Conservation (phyloP, 2,888 invertebrate genomes). For the Drosophila incognita region DNA sequence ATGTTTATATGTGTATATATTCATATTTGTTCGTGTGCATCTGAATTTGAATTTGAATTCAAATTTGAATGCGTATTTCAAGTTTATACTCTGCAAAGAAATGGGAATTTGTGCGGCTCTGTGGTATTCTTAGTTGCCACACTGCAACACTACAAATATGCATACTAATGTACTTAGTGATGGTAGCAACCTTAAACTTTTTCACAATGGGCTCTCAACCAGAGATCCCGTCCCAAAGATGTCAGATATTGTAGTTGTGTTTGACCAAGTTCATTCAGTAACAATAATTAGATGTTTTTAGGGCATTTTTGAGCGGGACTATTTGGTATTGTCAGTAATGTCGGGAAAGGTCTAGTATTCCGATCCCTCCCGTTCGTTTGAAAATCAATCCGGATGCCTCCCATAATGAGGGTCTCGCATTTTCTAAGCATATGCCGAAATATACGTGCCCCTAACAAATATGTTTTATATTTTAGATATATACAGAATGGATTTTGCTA, state of each 20-base stretch:
- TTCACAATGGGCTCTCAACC: no score
- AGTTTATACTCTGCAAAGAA: slow-evolving; percentile 25
- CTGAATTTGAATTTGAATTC: slow-evolving; percentile 21
- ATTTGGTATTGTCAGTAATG: background rate
- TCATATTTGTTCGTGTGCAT: slow-evolving; percentile 14
- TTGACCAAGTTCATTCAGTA: background rate
- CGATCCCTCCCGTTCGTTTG: background rate
- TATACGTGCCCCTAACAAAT: background rate
- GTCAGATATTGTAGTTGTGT: background rate
- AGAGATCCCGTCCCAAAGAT: background rate
- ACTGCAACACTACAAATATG: slow-evolving; percentile 1
- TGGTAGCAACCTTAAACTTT: background rate
- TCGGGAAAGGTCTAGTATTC: background rate
- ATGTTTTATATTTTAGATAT: background rate
- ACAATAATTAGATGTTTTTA: background rate
- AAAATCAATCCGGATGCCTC: background rate
- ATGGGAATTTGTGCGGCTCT: slow-evolving; percentile 19
- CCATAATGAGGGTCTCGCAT: background rate
- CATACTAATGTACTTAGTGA: background rate
- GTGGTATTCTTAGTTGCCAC: slow-evolving; percentile 1
- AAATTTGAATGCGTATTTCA: slow-evolving; percentile 28
- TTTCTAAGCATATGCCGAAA: background rate
- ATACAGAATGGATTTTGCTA: background rate
- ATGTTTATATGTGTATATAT: background rate
- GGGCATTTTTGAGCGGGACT: background rate